Conservation (phyloP, 2,113 vertebrate genomes). For the Theropithecus gelada region DNA sequence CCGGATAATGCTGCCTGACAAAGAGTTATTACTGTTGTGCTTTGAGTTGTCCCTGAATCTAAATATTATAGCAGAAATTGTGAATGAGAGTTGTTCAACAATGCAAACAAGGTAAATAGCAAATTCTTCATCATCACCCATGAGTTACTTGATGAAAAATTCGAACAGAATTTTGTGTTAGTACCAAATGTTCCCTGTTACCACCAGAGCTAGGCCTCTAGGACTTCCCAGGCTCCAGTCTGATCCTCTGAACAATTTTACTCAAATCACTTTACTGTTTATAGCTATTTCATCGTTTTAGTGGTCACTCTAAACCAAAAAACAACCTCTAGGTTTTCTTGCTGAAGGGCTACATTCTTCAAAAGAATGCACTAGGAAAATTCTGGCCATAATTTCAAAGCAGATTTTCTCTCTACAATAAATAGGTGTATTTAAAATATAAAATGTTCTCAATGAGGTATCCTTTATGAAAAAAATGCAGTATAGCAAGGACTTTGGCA, state of each 20-base stretch:
- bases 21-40: neutral
- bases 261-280: neutral
- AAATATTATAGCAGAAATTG: slow-evolving; percentile 22
- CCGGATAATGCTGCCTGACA: neutral
- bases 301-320: neutral
- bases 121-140: neutral
- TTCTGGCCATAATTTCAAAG: neutral
- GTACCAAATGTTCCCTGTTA: neutral
- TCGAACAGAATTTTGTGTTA: neutral
- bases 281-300: neutral
- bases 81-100: neutral
- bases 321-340: neutral
- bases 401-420: neutral
- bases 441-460: slow-evolving; percentile 20
- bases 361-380: neutral
- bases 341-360: neutral
- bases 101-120: neutral
- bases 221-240: neutral
- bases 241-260: neutral
- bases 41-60: neutral
- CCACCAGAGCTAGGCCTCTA: neutral
- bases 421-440: neutral
- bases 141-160: neutral
- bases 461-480: neutral
- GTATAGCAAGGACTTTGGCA: neutral